Evolutionary conservation across 2,797 vertebrate species (phyloP).

Genomic region (Typhlichthys subterraneus): DNA sequence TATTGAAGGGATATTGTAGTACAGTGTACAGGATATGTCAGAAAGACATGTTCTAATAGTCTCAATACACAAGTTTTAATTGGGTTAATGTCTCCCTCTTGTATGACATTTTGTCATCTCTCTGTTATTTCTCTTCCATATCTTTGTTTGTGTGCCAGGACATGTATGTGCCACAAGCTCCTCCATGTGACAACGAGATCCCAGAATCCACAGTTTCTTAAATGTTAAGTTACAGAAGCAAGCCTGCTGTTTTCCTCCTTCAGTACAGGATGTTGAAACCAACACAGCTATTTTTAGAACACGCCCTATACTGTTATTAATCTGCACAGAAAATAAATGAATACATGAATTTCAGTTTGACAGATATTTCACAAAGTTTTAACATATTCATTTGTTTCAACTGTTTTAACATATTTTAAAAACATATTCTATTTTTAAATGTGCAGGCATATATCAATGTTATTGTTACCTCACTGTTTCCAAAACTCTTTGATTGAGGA

Average conservation of each 20-base stretch:
- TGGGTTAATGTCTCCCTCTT: background rate
- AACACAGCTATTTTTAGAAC: background rate
- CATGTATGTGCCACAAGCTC: constrained; percentile 51
- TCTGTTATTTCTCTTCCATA: too few relatives aligned
- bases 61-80: background rate
- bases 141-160: constrained; percentile 57
- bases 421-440: constrained; percentile 2
- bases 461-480: constrained; percentile 4
- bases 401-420: constrained; percentile 3
- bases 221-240: constrained; percentile 6
- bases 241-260: background rate
- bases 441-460: background rate
- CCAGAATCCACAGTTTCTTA: constrained; percentile 15
- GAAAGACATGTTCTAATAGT: too few relatives aligned
- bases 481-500: constrained; percentile 5
- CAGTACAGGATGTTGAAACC: background rate
- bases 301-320: background rate
- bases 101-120: background rate
- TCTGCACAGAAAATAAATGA: background rate
- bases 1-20: background rate
- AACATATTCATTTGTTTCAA: constrained; percentile 6
- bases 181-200: constrained; percentile 27
- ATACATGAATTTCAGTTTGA: background rate
- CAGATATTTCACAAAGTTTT: background rate
- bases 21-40: too few relatives aligned